Evolutionary conservation across 2,797 vertebrate genomes (phyloP).

Genomic region (Siniperca undulata): DNA sequence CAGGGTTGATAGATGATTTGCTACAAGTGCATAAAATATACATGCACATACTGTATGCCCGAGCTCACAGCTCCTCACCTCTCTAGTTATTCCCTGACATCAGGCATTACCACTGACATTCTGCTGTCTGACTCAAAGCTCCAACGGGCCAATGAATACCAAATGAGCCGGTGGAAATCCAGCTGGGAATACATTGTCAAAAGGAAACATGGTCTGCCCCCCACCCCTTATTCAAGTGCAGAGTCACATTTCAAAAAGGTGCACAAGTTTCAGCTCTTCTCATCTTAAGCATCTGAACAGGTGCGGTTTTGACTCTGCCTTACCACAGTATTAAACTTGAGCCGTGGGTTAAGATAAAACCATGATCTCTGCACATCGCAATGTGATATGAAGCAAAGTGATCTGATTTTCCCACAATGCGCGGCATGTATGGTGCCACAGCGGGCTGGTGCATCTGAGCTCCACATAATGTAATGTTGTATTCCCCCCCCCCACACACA

Average conservation of each 20-base stretch:
- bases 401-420: constrained; percentile 27
- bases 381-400: constrained; percentile 18
- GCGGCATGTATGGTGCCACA: background rate
- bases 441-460: constrained; percentile 17
- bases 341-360: constrained; percentile 29
- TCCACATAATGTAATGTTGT: constrained; percentile 16
- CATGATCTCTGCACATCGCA: constrained; percentile 23
- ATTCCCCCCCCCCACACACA: background rate
- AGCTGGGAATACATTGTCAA: constrained; percentile 58
- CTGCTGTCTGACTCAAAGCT: constrained; percentile 58
- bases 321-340: constrained; percentile 22
- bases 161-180: constrained; percentile 65
- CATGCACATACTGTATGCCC: constrained; percentile 5
- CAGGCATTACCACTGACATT: constrained; percentile 54
- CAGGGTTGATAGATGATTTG: background rate
- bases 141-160: constrained; percentile 56
- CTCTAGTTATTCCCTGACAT: constrained; percentile 51
- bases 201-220: constrained; percentile 37
- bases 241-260: constrained; percentile 57
- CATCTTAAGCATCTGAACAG: constrained; percentile 36
- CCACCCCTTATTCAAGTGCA: constrained; percentile 26
- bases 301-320: constrained; percentile 20
- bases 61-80: constrained; percentile 42
- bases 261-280: constrained; percentile 35
- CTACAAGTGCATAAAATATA: background rate